These are phyloP conservation scores for Odontamblyopus lacepedii DNA, from an alignment of 2,797 vertebrate species.

Conservation along the genomic window DNA sequence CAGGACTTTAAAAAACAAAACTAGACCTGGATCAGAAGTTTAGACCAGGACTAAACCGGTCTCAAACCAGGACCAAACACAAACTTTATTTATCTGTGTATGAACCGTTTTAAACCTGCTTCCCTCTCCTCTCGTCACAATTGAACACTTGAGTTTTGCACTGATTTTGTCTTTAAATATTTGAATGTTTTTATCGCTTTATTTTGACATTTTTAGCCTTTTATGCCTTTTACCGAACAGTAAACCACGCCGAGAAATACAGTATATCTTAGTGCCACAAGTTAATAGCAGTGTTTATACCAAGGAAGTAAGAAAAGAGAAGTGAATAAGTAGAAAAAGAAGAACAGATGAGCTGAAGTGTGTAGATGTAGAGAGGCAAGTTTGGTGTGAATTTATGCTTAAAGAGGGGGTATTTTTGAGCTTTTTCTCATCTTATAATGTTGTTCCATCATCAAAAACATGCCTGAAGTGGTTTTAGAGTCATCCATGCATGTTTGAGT, in stretches of 20 bases:
- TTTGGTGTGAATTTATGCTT: not conserved
- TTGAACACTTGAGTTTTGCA: slow-evolving; percentile 63
- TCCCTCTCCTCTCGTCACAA: not conserved
- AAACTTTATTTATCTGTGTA: too few species aligned
- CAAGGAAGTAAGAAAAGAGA: slow-evolving; percentile 12
- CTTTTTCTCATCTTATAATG: too few species aligned
- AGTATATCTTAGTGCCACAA: not conserved
- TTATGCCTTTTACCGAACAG: slow-evolving; percentile 61
- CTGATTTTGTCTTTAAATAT: slow-evolving; percentile 66
- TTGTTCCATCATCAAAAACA: too few species aligned
- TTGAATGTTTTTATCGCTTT: slow-evolving; percentile 77
- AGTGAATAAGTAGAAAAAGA: not conserved
- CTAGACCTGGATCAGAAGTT: too few species aligned
- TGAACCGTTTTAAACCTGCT: not conserved
- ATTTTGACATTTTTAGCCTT: slow-evolving; percentile 55
- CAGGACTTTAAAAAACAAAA: too few species aligned
- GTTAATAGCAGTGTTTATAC: not conserved
- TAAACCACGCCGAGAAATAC: not conserved
- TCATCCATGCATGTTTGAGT: too few species aligned
- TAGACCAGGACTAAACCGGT: too few species aligned
- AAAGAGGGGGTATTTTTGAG: too few species aligned
- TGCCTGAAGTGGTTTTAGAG: too few species aligned
- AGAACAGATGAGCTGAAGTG: not conserved
- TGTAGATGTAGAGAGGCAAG: not conserved
- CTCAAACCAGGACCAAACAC: too few species aligned